These are phyloP conservation scores for Lepidurus apus DNA, from an alignment of 1,140 invertebrate species.

Conservation along the genomic window DNA sequence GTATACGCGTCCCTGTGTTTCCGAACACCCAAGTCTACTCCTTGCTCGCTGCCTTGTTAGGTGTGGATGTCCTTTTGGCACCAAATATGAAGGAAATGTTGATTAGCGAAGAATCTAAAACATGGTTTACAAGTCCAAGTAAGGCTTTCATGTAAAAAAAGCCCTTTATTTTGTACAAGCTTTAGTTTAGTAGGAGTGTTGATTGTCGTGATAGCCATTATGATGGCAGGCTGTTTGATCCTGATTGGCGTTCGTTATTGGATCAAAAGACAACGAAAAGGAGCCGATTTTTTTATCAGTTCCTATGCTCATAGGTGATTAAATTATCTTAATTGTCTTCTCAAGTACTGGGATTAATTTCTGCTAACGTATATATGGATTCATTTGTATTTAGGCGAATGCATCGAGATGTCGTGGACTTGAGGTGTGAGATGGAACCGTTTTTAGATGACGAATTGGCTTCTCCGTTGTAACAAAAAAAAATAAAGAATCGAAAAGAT, in stretches of 20 bases:
- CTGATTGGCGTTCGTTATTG: background rate
- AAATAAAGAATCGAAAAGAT: no score
- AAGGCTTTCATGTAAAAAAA: background rate
- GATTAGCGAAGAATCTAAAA: background rate
- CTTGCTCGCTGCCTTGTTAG: background rate
- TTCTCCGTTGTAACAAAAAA: background rate
- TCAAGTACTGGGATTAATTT: background rate
- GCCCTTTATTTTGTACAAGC: background rate
- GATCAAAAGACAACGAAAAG: background rate
- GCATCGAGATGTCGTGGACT: background rate
- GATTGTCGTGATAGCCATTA: background rate
- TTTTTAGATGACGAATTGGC: background rate
- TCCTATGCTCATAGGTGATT: constrained; percentile 1
- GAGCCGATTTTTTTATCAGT: background rate
- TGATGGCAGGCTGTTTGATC: background rate
- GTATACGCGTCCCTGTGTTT: background rate
- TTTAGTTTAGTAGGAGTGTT: background rate
- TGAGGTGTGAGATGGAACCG: background rate
- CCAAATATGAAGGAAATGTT: background rate
- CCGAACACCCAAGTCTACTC: background rate
- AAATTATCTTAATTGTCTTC: background rate
- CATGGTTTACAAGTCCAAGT: background rate
- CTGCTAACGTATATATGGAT: no score
- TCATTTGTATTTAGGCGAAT: background rate
- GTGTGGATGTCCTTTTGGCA: background rate